Base-by-base conservation (phyloP, 1,140 invertebrate species). In the Solen grandis region DNA sequence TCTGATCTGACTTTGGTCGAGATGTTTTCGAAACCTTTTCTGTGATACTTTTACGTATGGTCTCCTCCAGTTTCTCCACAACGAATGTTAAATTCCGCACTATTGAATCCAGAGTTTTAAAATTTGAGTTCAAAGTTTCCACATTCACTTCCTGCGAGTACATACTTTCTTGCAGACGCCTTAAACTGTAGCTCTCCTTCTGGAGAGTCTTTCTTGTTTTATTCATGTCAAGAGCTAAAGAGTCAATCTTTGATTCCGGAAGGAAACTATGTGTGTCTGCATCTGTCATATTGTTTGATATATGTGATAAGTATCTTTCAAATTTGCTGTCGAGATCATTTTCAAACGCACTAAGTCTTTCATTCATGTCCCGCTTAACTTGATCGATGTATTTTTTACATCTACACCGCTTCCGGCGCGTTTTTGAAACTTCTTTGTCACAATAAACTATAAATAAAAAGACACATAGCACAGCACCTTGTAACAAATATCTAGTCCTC, bases 361-460 rank as follows among this genome's bases (percentile, higher is more conserved):
- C 69, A 33, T 80, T 46, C 16, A 80, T 70, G 14, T 52, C 68
- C 57, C 63, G 57, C 31, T 80, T 80, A 5, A 80, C 27, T 52
- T 62, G 33, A 35, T 60, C 77, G 27, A 80, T 54, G 50, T 72
- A 80, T 38, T 73, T 80, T 65, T 80, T 73, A 65, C 68, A 80
- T 8, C 55, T 22, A 65, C 77, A 80, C 52, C 36, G 36, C 31
- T 60, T 38, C 41, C 68, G 19, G 52, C 27, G 36, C 0, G 57
- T 31, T 55, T 78, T 66, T 27, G 38, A 5, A 36, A 59, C 63
- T 29, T 10, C 46, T n/a, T 57, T 55, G 8, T 65, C 50, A 46
- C 31, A 22, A 22, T 76, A 65, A 0, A 65, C 38, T 5, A 76
- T 14, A 65, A 52, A 65, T 10, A 76, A 14, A 1, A 65, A 19